These are phyloP conservation scores for Rotaria sp. DNA, from an alignment of 2,888 invertebrate species.

Conservation along the genomic window DNA sequence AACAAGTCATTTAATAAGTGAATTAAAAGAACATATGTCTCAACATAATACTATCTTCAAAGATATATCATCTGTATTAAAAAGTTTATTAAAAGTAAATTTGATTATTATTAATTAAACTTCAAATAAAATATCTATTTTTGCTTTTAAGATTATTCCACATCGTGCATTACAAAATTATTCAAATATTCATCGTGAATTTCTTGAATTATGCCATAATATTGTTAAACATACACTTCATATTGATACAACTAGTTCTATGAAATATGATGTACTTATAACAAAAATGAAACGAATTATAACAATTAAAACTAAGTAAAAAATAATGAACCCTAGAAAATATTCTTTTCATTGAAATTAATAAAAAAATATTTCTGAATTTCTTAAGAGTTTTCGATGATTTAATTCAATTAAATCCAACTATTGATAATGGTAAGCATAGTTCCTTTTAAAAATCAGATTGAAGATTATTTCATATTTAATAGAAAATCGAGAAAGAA, in stretches of 20 bases:
- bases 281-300: slow-evolving; percentile 11
- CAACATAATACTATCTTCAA: not conserved
- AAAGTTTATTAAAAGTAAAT: not conserved
- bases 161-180: not conserved
- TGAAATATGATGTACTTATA: not conserved
- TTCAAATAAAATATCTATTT: not conserved
- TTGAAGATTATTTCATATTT: not conserved
- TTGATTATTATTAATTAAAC: no score
- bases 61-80: not conserved
- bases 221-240: not conserved
- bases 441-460: not conserved
- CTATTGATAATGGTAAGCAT: slow-evolving; percentile 9
- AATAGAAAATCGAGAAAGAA: not conserved
- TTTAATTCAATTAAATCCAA: not conserved
- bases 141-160: not conserved
- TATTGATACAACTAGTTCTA: not conserved
- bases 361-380: not conserved
- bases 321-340: no score
- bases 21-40: not conserved
- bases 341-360: not conserved
- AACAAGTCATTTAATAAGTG: not conserved
- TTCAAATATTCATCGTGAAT: slow-evolving; percentile 14
- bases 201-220: slow-evolving; percentile 9
- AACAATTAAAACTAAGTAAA: slow-evolving; percentile 22
- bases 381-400: not conserved